phyloP scores from a whole-genome alignment of 2,888 invertebrate species.

The Chaitophorus viminalis region DNA sequence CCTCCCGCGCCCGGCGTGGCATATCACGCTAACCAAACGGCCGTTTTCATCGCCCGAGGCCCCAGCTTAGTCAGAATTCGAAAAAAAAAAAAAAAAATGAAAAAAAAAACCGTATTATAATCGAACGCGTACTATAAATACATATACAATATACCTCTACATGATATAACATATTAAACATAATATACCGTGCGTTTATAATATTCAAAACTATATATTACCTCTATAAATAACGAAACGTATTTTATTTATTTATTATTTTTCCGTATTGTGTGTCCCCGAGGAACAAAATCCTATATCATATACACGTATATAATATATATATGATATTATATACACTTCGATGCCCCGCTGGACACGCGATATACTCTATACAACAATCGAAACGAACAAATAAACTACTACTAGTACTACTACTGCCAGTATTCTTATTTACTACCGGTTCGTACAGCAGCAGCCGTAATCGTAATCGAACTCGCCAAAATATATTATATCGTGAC shows the following conservation, averaged over 20 bases:
- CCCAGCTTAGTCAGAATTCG: not conserved
- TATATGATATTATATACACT: too few relatives aligned
- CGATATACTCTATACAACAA: slow-evolving; percentile 7
- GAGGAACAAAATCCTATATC: slow-evolving; percentile 24
- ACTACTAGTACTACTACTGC: not conserved
- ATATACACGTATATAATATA: not conserved
- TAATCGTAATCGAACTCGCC: not conserved
- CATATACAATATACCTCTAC: not conserved
- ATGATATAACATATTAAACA: not conserved
- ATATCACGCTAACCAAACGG: slow-evolving; percentile 15
- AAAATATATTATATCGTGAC: not conserved
- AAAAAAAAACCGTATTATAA: slow-evolving; percentile 12
- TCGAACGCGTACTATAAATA: not conserved
- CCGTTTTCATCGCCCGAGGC: slow-evolving; percentile 23
- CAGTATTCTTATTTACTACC: not conserved
- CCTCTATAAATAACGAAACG: slow-evolving; percentile 33
- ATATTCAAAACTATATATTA: slow-evolving; percentile 10
- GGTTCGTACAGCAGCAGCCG: not conserved
- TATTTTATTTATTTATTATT: slow-evolving; percentile 29
- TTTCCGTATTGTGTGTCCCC: slow-evolving; percentile 2
- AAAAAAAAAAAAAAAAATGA: slow-evolving; percentile 8
- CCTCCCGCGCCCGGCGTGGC: not conserved
- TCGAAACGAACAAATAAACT: slow-evolving; percentile 38
- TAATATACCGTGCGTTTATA: not conserved
- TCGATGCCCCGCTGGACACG: slow-evolving; percentile 48